These are phyloP conservation scores for Passerina amoena DNA, from an alignment of 2,113 vertebrate species.

Conservation along the genomic window DNA sequence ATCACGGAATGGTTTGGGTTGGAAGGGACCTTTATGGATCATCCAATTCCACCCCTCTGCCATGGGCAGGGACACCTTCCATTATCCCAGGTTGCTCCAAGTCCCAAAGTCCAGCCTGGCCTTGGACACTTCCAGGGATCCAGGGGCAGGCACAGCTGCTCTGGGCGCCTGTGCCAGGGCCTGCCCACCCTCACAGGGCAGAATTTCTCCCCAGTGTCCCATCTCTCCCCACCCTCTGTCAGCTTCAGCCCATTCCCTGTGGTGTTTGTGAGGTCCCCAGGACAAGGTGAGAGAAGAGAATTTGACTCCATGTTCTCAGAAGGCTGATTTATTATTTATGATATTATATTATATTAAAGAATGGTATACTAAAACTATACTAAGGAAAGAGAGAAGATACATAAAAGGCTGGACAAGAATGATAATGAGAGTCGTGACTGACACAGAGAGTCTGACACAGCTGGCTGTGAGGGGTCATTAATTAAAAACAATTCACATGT, in stretches of 20 bases:
- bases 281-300: no score
- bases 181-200: not conserved
- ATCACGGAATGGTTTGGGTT: not conserved
- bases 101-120: fast-evolving
- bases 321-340: no score
- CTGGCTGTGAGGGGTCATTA: no score
- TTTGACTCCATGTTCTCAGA: no score
- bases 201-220: not conserved
- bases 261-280: no score
- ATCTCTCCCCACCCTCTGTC: fast-evolving
- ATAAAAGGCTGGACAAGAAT: no score
- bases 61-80: not conserved
- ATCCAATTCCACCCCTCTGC: fast-evolving
- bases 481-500: no score
- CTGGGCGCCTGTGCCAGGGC: not conserved
- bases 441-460: no score
- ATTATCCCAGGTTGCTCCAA: fast-evolving
- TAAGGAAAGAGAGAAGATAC: no score
- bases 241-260: not conserved
- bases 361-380: no score
- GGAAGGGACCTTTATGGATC: not conserved
- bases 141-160: not conserved
- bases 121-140: not conserved
- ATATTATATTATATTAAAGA: no score
- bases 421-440: no score